Base-by-base conservation (phyloP, 2,797 vertebrate species). In the Cygnus olor region DNA sequence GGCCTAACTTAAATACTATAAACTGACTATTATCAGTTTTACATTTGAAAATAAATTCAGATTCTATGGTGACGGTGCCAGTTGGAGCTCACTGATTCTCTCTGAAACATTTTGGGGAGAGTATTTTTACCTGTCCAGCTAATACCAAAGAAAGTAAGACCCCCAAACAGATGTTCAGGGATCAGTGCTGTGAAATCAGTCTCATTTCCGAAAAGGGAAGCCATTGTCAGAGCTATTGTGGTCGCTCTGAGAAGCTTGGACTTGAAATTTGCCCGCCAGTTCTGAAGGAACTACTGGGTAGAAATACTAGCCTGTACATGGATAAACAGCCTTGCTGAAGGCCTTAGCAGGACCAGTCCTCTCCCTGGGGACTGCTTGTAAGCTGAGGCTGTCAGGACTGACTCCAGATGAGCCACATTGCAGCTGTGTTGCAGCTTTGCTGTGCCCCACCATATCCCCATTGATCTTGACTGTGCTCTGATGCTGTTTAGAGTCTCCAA, bases 281-380 rank as follows among this genome's bases (percentile, higher is more conserved):
- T 36, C 6, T 36, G 28, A 83, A 54, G 6, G 4, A 79, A 30
- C 3, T 27, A 20, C 20, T 7, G 64, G 64, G 10, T 0, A 65
- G 13, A 84, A 71, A 57, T 22, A 64, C 1, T 2, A 68, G 30
- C 18, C 5, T 86, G 3, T 13, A 11, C 9, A 28, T 12, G 1
- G 4, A 32, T 45, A 73, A 76, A 3, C 0, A 36, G 19, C 40
- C 40, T 65, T 49, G 0, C 4, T 2, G 0, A 80, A 5, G 7
- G 5, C 4, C 22, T 3, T 2, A 19, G 3, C 3, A 28, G 2
- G 0, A 0, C 10, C 4, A 7, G 4, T 4, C 0, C 5, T 3
- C 4, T 19, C 5, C 14, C 51, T 53, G 11, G 3, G 16, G 2
- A 24, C 42, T 65, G 25, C 45, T 65, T 85, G 76, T 45, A 79